Evolutionary conservation across 2,888 invertebrate species (phyloP), one percentile per base, ranked within the genome.

Genomic region (Metacarcinus magister): DNA sequence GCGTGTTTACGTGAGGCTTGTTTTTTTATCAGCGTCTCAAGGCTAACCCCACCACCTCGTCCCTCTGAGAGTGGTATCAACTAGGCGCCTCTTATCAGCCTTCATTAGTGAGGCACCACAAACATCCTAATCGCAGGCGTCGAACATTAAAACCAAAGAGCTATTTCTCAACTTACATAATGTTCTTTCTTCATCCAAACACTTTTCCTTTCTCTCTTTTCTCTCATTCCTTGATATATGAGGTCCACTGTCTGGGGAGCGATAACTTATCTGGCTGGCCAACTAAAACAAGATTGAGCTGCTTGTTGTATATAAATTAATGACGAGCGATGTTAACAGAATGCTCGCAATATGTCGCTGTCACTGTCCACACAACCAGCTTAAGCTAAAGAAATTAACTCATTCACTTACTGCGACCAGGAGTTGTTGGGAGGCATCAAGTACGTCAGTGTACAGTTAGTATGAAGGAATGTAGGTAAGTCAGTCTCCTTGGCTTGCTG

Each of bases 1-100:
- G 82, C 82, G 82, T 82, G 82, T 82, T 82, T 82, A 82, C 32
- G 82, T 82, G 82, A 82, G 82, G 82, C 82, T 28, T 82, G 82
- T 82, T 82, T 82, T 54, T 82, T 82, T 82, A 82, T 82, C 82
- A 82, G 82, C 82, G 32, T 82, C 32, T 82, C 82, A 82, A 82
- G 82, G 82, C 32, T 82, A 32, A 23, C 82, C 82, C 82, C 82
- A 16, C 82, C 82, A 32, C 82, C 82, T 28, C 82, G 82, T 16
- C 82, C 8, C 82, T 28, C 82, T 16, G 13, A 32, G 13, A 82
- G 32, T 13, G 82, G 32, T 82, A 82, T 82, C 82, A 82, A 32
- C 82, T 32, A 82, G 82, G 82, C 82, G 32, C 32, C 82, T 32
- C 82, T 32, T 82, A 82, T 82, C 82, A 32, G 19, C 82, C 82